Conservation (phyloP, 1,140 invertebrate species). For the Pinna nobilis region DNA sequence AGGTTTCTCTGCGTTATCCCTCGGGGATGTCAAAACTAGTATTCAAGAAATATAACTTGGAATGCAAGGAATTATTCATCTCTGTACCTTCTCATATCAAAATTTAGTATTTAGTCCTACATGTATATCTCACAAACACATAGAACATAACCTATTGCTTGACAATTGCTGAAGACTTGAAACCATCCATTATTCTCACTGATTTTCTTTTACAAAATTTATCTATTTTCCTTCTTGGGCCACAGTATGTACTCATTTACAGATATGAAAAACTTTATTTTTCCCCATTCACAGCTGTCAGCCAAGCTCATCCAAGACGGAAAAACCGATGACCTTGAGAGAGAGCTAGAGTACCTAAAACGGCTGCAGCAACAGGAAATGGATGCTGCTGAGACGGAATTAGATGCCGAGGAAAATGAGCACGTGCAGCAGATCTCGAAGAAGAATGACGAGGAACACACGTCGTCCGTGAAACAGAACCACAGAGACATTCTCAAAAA, state of each 20-base stretch:
- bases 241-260: neutral
- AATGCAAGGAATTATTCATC: too few species aligned
- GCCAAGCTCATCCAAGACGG: slow-evolving; percentile 62
- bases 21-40: too few species aligned
- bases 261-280: neutral
- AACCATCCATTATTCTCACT: too few species aligned
- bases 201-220: too few species aligned
- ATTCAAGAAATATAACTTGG: too few species aligned
- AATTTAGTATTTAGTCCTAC: too few species aligned
- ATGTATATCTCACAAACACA: too few species aligned
- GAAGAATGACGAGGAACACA: slow-evolving; percentile 63
- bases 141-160: too few species aligned
- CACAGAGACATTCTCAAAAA: slow-evolving; percentile 58
- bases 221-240: neutral
- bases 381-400: slow-evolving; percentile 55
- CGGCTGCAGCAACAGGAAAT: slow-evolving; percentile 59
- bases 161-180: too few species aligned
- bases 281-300: slow-evolving; percentile 67
- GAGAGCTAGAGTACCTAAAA: slow-evolving; percentile 53
- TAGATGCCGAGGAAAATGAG: slow-evolving; percentile 64
- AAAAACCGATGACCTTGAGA: slow-evolving; percentile 61
- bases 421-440: slow-evolving; percentile 56
- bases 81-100: too few species aligned
- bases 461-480: slow-evolving; percentile 45
- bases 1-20: too few species aligned